These are phyloP conservation scores for Ceratitis capitata DNA, from an alignment of 1,140 invertebrate species.

Conservation along the genomic window DNA sequence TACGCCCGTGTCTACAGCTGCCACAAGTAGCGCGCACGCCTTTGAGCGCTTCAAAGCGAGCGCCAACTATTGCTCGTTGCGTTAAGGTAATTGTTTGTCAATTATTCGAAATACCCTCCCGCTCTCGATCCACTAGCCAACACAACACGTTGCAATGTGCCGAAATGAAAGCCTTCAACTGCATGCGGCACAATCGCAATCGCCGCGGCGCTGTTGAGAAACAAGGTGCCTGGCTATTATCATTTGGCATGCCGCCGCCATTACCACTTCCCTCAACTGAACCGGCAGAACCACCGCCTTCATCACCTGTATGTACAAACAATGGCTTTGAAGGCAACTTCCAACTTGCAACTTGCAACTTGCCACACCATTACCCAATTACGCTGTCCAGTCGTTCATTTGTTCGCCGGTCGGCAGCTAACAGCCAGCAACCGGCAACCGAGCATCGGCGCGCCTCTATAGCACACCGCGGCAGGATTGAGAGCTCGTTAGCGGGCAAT, in stretches of 20 bases:
- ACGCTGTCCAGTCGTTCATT: constrained; percentile 12
- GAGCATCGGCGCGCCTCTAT: constrained; percentile 21
- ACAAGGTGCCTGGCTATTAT: background rate
- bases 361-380: constrained; percentile 20
- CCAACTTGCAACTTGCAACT: too few relatives aligned
- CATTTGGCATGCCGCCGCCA: background rate
- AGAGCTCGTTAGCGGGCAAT: constrained; percentile 32
- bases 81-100: constrained; percentile 38
- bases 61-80: background rate
- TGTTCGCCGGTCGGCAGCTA: background rate
- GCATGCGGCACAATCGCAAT: background rate
- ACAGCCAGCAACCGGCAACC: background rate
- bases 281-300: background rate
- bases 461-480: constrained; percentile 4
- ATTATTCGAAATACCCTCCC: background rate
- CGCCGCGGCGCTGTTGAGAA: background rate
- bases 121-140: background rate
- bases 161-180: constrained; percentile 6
- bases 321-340: background rate
- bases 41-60: background rate
- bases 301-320: background rate
- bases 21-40: background rate
- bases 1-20: too few relatives aligned
- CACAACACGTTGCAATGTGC: too few relatives aligned
- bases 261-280: too few relatives aligned